Conservation (phyloP, 1,140 invertebrate species). For the Bombyx mandarina region DNA sequence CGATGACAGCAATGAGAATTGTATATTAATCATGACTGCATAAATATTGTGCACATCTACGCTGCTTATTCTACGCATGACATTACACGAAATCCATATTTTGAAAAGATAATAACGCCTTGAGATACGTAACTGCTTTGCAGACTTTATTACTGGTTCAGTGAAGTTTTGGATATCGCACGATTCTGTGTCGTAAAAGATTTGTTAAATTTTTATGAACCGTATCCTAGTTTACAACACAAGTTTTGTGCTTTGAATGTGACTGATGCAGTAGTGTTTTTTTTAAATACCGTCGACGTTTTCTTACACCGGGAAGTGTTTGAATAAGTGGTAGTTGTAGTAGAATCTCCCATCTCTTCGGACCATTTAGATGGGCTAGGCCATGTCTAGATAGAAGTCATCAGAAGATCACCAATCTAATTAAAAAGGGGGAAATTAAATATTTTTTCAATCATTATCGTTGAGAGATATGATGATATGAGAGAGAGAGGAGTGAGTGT, state of each 20-base stretch:
- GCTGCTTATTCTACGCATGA: not conserved
- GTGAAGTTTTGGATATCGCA: conserved; percentile 4
- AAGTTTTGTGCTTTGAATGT: conserved; percentile 4
- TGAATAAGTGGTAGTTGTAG: too few species aligned
- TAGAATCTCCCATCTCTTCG: too few species aligned
- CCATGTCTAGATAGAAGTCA: too few species aligned
- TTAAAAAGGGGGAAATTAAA: too few species aligned
- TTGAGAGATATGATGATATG: too few species aligned
- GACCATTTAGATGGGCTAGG: too few species aligned
- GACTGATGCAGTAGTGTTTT: too few species aligned
- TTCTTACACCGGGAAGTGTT: too few species aligned
- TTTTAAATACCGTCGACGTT: too few species aligned
- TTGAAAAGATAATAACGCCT: conserved; percentile 8
- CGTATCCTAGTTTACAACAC: not conserved
- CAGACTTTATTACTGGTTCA: conserved; percentile 6
- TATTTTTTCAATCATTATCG: too few species aligned
- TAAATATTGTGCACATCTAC: not conserved
- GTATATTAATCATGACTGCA: not conserved
- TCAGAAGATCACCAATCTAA: too few species aligned
- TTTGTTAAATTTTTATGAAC: conserved; percentile 7
- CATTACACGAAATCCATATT: conserved; percentile 5
- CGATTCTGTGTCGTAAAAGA: conserved; percentile 7
- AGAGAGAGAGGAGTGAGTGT: too few species aligned
- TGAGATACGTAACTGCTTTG: conserved; percentile 3
- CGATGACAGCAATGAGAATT: not conserved